Conservation (phyloP, 2,113 vertebrate genomes). For the Poicephalus gulielmi region DNA sequence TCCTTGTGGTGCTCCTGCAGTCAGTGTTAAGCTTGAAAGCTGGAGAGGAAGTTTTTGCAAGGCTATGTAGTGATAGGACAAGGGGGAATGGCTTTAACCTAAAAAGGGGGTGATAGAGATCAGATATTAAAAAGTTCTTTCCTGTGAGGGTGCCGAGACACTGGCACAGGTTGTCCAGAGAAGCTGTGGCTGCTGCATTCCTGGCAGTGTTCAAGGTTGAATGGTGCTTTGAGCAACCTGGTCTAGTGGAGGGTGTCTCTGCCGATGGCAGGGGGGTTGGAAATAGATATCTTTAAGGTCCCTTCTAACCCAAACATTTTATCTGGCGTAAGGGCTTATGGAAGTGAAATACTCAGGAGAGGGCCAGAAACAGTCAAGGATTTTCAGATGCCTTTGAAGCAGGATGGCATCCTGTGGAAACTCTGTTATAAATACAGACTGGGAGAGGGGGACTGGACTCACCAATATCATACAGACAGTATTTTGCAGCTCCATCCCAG, state of each 20-base stretch:
- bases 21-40: not conserved
- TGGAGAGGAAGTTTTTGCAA: not conserved
- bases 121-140: not conserved
- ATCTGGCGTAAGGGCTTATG: not conserved
- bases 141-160: not conserved
- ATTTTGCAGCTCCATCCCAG: not conserved
- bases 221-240: not conserved
- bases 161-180: not conserved
- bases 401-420: not conserved
- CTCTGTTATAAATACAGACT: not conserved
- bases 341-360: not conserved
- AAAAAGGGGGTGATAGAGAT: not conserved
- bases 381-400: not conserved
- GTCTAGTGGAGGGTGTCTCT: not conserved
- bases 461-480: not conserved
- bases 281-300: not conserved
- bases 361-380: fast-evolving
- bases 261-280: not conserved
- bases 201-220: not conserved
- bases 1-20: not conserved
- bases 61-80: not conserved
- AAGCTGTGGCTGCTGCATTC: not conserved
- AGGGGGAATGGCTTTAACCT: not conserved
- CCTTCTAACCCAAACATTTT: not conserved
- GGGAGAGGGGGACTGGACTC: not conserved